These are phyloP conservation scores for Pseudotriccus pelzelni DNA, from an alignment of 2,797 vertebrate genomes.

Conservation along the genomic window DNA sequence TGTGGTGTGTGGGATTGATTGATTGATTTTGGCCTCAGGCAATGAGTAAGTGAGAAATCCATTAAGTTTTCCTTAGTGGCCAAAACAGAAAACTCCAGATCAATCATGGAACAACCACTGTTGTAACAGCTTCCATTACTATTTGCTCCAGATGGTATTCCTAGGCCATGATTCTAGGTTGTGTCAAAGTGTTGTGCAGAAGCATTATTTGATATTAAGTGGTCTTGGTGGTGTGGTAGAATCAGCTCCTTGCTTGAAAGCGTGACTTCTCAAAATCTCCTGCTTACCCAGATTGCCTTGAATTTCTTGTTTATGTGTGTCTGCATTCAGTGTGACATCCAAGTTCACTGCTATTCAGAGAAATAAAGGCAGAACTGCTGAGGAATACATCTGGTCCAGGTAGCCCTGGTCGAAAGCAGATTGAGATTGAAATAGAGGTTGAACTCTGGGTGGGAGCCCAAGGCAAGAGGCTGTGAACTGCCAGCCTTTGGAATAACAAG, in stretches of 20 bases:
- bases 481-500: not conserved
- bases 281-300: not conserved
- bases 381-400: not conserved
- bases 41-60: not conserved
- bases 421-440: not conserved
- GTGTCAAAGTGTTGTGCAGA: not conserved
- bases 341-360: not conserved
- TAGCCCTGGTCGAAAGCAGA: not conserved
- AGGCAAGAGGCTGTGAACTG: not conserved
- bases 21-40: not conserved
- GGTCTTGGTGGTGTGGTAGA: not conserved
- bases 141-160: not conserved
- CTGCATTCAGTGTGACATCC: accelerated
- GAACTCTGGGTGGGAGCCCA: accelerated
- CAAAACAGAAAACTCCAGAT: not conserved
- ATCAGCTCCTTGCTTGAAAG: accelerated
- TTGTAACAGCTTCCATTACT: not conserved
- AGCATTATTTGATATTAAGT: not conserved
- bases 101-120: not conserved
- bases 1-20: not conserved
- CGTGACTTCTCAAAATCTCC: accelerated
- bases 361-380: not conserved
- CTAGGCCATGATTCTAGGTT: accelerated
- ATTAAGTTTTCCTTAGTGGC: not conserved
- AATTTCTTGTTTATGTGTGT: not conserved